Percentiles rank a stretch among this genome's conserved stretches.
Evolutionary conservation across 2,113 vertebrate species (phyloP).

Genomic region (Raphicerus campestris): DNA sequence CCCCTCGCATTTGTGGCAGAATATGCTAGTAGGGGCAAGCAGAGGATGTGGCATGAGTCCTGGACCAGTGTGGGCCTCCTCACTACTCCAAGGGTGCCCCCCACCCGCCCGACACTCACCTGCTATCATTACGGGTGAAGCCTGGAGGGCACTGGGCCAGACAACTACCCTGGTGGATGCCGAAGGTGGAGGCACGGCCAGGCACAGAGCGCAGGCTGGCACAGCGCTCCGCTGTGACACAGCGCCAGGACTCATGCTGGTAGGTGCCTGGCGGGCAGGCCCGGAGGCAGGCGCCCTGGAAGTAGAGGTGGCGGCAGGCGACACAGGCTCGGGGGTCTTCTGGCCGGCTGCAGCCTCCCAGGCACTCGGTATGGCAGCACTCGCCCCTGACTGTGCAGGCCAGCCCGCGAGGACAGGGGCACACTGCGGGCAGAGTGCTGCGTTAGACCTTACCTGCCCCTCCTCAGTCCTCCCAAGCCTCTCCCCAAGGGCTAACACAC

Average conservation of each 20-base stretch:
- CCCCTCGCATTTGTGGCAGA: slow-evolving; percentile 85
- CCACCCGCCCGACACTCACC: slow-evolving; percentile 57
- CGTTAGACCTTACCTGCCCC: not conserved
- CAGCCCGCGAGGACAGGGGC: slow-evolving; percentile 69
- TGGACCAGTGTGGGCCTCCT: not conserved
- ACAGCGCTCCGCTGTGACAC: slow-evolving; percentile 80
- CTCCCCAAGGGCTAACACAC: not conserved
- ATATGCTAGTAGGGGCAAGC: slow-evolving; percentile 74
- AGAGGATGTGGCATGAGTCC: not conserved
- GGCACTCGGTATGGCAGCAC: slow-evolving; percentile 84
- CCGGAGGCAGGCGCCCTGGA: slow-evolving; percentile 79
- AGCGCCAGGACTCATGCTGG: slow-evolving; percentile 85
- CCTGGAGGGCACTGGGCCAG: slow-evolving; percentile 83
- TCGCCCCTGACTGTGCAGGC: slow-evolving; percentile 73
- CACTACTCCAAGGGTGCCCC: not conserved
- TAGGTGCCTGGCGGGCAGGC: slow-evolving; percentile 82
- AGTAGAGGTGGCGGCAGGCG: slow-evolving; percentile 84
- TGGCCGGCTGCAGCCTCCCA: slow-evolving; percentile 81
- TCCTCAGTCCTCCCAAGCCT: not conserved
- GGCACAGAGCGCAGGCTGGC: slow-evolving; percentile 81
- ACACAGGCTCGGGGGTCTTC: slow-evolving; percentile 75
- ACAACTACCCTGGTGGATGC: slow-evolving; percentile 80
- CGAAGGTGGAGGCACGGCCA: slow-evolving; percentile 76
- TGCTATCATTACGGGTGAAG: slow-evolving; percentile 81
- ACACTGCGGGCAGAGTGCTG: slow-evolving; percentile 71